Evolutionary conservation across 2,113 vertebrate species (phyloP).

Genomic region (Chamaea fasciata): DNA sequence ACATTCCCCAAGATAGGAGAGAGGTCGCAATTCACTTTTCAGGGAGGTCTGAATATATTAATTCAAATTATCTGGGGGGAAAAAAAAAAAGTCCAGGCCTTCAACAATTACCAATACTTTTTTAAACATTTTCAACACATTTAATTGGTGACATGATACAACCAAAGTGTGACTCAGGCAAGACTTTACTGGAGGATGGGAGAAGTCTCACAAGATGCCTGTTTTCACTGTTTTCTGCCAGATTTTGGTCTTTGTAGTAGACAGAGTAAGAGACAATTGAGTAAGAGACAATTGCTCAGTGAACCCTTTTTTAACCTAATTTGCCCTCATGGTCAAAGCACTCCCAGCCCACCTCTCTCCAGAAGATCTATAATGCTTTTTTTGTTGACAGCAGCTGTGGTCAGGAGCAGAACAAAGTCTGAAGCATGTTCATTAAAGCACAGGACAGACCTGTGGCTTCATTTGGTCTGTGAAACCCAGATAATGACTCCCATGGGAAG

Average conservation of each 20-base stretch:
- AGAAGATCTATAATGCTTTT: not conserved
- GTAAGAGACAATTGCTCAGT: not conserved
- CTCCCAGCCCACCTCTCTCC: not conserved
- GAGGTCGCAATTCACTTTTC: not conserved
- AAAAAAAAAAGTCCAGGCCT: not conserved
- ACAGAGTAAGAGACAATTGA: not conserved
- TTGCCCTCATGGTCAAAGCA: not conserved
- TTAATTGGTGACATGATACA: not conserved
- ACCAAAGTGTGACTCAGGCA: not conserved
- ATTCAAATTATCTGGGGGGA: not conserved
- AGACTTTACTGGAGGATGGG: not conserved
- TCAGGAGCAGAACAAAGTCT: not conserved
- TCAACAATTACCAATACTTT: not conserved
- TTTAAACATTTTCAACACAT: not conserved
- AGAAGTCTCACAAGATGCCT: not conserved
- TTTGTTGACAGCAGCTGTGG: not conserved
- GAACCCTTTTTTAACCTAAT: not conserved
- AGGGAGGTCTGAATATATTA: not conserved
- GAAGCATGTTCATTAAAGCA: not conserved
- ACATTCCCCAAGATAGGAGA: not conserved
- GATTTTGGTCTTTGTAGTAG: not conserved
- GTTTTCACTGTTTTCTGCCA: not conserved
- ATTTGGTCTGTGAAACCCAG: not conserved
- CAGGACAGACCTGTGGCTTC: fast-evolving
- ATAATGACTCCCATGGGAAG: fast-evolving